phyloP scores from a whole-genome alignment of 2,797 vertebrate species.

The Gila robusta region DNA sequence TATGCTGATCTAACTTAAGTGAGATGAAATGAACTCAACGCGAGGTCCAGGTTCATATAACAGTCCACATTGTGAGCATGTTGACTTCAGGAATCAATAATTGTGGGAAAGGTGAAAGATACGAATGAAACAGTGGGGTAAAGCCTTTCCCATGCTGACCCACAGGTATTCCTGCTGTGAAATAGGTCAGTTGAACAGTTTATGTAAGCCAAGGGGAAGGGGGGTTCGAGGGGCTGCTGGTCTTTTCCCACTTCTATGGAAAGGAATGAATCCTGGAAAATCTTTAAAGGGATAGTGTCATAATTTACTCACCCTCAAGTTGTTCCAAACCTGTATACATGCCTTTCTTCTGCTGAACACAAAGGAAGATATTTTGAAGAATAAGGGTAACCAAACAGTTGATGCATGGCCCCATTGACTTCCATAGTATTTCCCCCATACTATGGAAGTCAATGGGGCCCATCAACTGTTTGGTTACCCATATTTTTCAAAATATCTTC shows the following conservation, averaged over 20 bases:
- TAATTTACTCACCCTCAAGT: neutral
- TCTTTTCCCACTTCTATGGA: neutral
- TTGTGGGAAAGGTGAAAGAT: neutral
- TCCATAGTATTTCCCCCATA: too few relatives aligned
- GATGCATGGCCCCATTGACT: too few relatives aligned
- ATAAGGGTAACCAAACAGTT: too few relatives aligned
- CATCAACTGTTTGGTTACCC: too few relatives aligned
- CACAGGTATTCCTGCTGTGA: neutral
- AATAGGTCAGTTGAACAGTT: constrained; percentile 8
- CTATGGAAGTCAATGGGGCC: too few relatives aligned
- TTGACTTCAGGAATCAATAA: neutral
- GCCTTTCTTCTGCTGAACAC: too few relatives aligned
- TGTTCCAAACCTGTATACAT: neutral
- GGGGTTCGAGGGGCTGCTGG: neutral
- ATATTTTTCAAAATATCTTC: too few relatives aligned
- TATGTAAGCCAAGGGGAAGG: neutral
- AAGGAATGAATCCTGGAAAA: neutral
- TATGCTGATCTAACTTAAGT: neutral
- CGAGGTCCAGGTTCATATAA: neutral
- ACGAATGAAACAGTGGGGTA: neutral
- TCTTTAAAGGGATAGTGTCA: neutral
- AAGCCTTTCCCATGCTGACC: neutral
- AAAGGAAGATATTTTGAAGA: too few relatives aligned
- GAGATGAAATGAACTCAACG: neutral
- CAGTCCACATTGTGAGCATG: neutral